Evolutionary conservation across 1,140 invertebrate species (phyloP).

Genomic region (Drosophila eugracilis): DNA sequence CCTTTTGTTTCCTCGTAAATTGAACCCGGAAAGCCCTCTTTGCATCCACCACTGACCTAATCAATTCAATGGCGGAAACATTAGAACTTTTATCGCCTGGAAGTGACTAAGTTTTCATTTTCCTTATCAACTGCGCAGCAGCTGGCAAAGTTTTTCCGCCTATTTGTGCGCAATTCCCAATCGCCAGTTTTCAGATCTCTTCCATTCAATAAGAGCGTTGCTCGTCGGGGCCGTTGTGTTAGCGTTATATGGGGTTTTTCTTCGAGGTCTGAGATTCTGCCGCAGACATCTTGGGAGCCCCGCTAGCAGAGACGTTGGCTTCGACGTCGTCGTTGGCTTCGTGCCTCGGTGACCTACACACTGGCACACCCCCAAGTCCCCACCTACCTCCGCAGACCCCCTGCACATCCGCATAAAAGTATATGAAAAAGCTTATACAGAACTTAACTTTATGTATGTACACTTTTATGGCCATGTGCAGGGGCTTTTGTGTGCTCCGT

Average conservation of each 20-base stretch:
- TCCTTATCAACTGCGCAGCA: constrained; percentile 51
- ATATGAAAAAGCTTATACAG: constrained; percentile 38
- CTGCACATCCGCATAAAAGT: background rate
- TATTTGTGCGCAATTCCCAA: constrained; percentile 37
- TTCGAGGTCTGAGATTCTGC: constrained; percentile 38
- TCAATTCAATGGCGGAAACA: constrained; percentile 66
- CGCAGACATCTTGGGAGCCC: constrained; percentile 43
- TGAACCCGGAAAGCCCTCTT: background rate
- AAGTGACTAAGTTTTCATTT: constrained; percentile 53
- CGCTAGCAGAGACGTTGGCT: constrained; percentile 21
- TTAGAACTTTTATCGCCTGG: constrained; percentile 39
- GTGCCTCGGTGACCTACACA: constrained; percentile 76
- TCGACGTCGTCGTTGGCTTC: constrained; percentile 23
- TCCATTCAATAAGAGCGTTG: constrained; percentile 33
- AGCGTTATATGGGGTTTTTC: constrained; percentile 10
- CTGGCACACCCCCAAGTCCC: constrained; percentile 32
- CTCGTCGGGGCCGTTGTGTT: background rate
- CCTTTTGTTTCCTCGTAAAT: background rate
- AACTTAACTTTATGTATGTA: constrained; percentile 52
- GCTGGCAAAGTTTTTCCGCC: constrained; percentile 45
- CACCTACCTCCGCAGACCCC: background rate
- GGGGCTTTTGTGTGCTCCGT: constrained; percentile 6
- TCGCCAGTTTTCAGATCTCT: constrained; percentile 14
- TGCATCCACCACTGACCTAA: constrained; percentile 34
- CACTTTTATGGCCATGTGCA: constrained; percentile 38